Evolutionary conservation across 2,113 vertebrate species (phyloP), one percentile per base, ranked within the genome.

Genomic region (Pachypanchax playfairii): DNA sequence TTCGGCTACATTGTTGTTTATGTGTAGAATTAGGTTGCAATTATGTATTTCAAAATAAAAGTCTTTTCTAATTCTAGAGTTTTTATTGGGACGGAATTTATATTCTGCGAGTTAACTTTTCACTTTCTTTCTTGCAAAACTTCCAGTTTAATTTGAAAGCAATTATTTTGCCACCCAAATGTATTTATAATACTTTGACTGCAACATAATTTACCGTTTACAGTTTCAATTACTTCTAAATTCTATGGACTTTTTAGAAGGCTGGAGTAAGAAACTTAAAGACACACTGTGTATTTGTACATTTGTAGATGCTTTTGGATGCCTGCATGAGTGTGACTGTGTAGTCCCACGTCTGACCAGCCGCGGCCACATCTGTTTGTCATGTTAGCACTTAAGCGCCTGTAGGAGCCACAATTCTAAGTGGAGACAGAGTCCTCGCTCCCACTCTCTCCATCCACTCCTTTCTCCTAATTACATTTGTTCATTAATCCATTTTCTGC

Each of bases 401-500:
- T 87, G 83, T 79, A 89, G 85, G 87, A 91, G 77, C 73, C 80
- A 77, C 57, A 57, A 79, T 79, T 20, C 82, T 79, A 86, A 81
- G 85, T 89, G 90, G 88, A 90, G 88, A 89, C 88, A 85, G 86
- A 79, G 80, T 82, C 83, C 79, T 82, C 75, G 91, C 82, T 86
- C 82, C 69, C 81, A 74, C 82, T 80, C 74, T 80, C 85, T 79
- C 85, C 82, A 82, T 73, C 80, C 81, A 82, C 83, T 73, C 39
- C 77, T 82, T 79, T 77, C 79, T 88, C 79, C 84, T 91, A 90
- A 92, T 91, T 87, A 85, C 85, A 89, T 93, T 92, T 90, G 70
- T 87, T 91, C 81, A 89, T 91, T 91, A 89, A 90, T 92, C 87
- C 80, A 88, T 90, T 90, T 91, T 90, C 83, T 87, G 75, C 84